Evolutionary conservation across 2,113 vertebrate genomes (phyloP).

Genomic region (Nycticryphes semicollaris): DNA sequence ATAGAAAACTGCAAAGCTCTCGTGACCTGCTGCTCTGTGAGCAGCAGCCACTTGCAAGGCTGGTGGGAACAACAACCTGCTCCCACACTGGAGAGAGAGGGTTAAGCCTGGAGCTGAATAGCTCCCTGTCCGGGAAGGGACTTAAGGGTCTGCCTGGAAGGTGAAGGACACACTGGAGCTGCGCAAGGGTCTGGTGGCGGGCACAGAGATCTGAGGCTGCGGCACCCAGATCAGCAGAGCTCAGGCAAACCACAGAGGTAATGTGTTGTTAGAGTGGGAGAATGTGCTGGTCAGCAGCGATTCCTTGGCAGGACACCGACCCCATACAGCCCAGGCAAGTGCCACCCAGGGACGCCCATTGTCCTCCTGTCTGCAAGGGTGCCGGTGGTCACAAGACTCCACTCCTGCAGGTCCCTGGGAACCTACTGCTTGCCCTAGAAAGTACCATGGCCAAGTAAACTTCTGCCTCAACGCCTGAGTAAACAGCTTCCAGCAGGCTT

Average conservation of each 20-base stretch:
- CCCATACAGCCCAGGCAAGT: slow-evolving; percentile 16
- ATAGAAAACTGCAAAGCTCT: neutral
- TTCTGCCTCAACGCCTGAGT: neutral
- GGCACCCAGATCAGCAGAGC: neutral
- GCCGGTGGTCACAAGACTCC: neutral
- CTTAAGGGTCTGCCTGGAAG: neutral
- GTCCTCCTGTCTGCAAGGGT: neutral
- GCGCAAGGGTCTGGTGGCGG: neutral
- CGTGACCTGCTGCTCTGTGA: neutral
- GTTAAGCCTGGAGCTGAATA: neutral
- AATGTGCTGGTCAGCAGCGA: slow-evolving; percentile 44
- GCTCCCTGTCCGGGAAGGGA: neutral
- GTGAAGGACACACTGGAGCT: slow-evolving; percentile 1
- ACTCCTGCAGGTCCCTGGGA: neutral
- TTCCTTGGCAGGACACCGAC: slow-evolving; percentile 49
- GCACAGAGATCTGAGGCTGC: neutral
- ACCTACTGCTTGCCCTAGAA: neutral
- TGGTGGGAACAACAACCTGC: neutral
- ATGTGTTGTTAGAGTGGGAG: slow-evolving; percentile 24
- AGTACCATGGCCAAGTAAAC: neutral
- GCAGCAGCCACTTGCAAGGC: neutral
- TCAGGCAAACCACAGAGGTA: slow-evolving; percentile 51
- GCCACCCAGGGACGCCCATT: slow-evolving; percentile 3
- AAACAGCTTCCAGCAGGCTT: neutral
- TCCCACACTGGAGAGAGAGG: neutral